Percentiles rank a stretch among this genome's conserved stretches.
Evolutionary conservation across 2,797 vertebrate species (phyloP).

Genomic region (Alca torda): DNA sequence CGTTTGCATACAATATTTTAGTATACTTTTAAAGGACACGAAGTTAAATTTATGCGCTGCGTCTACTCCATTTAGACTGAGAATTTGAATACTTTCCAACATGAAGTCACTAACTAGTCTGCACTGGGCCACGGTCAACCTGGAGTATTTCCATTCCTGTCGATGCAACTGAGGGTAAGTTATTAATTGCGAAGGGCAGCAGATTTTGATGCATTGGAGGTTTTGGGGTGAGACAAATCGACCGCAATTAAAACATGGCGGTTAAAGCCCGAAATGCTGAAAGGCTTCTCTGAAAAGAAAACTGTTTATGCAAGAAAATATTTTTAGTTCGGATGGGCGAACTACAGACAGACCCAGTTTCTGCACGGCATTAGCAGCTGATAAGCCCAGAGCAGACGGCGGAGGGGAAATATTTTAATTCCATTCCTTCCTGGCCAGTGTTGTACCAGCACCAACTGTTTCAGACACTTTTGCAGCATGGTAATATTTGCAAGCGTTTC

Average conservation of each 20-base stretch:
- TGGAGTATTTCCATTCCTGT: background rate
- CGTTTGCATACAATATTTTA: background rate
- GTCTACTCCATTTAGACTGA: background rate
- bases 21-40: background rate
- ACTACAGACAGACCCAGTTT: background rate
- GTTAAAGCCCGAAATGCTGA: background rate
- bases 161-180: background rate
- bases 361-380: constrained; percentile 14
- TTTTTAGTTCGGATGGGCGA: background rate
- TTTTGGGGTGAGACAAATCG: background rate
- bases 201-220: background rate
- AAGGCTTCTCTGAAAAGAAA: background rate
- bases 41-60: background rate
- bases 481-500: constrained; percentile 42
- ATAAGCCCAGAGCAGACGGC: background rate
- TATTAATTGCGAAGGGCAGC: background rate
- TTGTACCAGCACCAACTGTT: constrained; percentile 54
- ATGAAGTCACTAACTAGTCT: background rate
- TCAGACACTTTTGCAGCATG: background rate
- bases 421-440: background rate
- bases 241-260: background rate
- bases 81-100: background rate
- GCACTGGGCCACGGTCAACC: background rate
- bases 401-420: constrained; percentile 30
- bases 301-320: background rate